Conservation (phyloP, 2,113 vertebrate species). For the Forbesichthys papilliferus region DNA sequence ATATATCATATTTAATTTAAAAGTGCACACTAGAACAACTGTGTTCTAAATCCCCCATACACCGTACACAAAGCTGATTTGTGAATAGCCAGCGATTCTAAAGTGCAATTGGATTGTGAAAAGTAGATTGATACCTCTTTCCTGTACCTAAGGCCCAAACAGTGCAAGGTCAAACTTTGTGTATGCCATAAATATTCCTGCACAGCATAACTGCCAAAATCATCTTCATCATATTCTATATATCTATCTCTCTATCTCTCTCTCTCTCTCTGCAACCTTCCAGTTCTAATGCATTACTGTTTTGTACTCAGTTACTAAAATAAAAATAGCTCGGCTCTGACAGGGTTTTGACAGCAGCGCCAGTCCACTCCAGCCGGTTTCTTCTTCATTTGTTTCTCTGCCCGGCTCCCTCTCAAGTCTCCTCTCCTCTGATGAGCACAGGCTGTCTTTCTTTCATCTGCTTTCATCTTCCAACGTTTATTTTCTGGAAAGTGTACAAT, state of each 20-base stretch:
- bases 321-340: slow-evolving; percentile 50
- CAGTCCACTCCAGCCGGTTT: slow-evolving; percentile 27
- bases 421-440: slow-evolving; percentile 42
- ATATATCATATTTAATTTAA: no score
- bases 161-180: slow-evolving; percentile 20
- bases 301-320: slow-evolving; percentile 37
- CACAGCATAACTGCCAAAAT: slow-evolving; percentile 25
- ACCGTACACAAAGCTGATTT: no score
- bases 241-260: neutral
- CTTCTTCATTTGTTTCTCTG: slow-evolving; percentile 16
- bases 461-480: slow-evolving; percentile 59
- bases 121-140: neutral
- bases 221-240: neutral
- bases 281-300: slow-evolving; percentile 9
- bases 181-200: slow-evolving; percentile 1
- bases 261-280: neutral
- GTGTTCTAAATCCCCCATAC: no score
- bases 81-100: no score
- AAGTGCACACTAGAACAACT: no score
- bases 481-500: slow-evolving; percentile 52
- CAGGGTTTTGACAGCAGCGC: slow-evolving; percentile 26
- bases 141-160: slow-evolving; percentile 8
- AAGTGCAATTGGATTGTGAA: no score
- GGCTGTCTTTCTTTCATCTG: neutral
- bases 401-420: slow-evolving; percentile 41